Conservation (phyloP, 1,140 invertebrate species). For the Liolophura sinensis region DNA sequence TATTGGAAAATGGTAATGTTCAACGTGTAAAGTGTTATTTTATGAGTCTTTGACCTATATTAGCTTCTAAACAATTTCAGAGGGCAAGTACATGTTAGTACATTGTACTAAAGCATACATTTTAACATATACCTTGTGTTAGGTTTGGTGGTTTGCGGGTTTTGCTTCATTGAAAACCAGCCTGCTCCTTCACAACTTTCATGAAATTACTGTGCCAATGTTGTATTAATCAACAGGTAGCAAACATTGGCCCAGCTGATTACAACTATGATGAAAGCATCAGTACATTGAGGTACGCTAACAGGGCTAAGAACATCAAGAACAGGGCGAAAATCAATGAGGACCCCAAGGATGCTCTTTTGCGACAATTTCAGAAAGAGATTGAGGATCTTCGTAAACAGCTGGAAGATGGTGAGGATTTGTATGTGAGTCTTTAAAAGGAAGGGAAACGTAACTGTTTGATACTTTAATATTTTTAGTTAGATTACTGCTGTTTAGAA, state of each 20-base stretch:
- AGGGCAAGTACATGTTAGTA: no score
- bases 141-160: neutral
- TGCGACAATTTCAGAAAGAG: slow-evolving; percentile 95
- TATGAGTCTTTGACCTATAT: no score
- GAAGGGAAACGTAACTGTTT: neutral
- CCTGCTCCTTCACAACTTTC: no score
- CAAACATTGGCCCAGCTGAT: slow-evolving; percentile 94
- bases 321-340: slow-evolving; percentile 96
- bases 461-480: neutral
- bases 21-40: no score
- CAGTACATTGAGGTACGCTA: slow-evolving; percentile 95
- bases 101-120: no score
- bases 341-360: slow-evolving; percentile 95
- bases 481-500: no score
- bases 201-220: no score
- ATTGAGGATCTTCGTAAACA: slow-evolving; percentile 90
- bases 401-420: slow-evolving; percentile 68
- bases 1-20: no score
- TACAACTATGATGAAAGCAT: slow-evolving; percentile 98
- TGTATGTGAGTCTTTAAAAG: neutral
- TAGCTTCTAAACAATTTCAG: no score
- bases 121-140: neutral
- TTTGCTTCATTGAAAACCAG: neutral
- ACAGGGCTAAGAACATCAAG: slow-evolving; percentile 96
- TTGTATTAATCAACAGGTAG: slow-evolving; percentile 64